Evolutionary conservation across 2,797 vertebrate species (phyloP).

Genomic region (Gobionotothen gibberifrons): DNA sequence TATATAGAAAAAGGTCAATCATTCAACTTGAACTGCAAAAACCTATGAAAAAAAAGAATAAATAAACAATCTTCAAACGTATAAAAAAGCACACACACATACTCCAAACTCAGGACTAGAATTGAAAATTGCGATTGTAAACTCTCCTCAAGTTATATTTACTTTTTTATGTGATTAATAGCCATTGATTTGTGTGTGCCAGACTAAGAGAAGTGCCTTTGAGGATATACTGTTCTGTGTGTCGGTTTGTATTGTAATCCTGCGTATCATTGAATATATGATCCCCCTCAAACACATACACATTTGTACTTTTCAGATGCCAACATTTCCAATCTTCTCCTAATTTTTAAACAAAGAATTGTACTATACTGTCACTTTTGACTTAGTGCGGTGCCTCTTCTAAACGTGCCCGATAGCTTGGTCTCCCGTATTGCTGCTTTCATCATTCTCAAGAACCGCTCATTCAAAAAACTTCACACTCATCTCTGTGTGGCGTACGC

Average conservation of each 20-base stretch:
- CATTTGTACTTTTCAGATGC: conserved; percentile 23
- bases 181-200: conserved; percentile 50
- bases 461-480: background rate
- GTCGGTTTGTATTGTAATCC: conserved; percentile 31
- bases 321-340: conserved; percentile 24
- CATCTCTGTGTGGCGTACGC: too few species aligned
- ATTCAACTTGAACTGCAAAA: background rate
- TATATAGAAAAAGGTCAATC: conserved; percentile 3
- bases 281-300: conserved; percentile 18
- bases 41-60: background rate
- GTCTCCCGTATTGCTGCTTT: background rate
- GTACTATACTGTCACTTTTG: background rate
- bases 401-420: background rate
- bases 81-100: conserved; percentile 11
- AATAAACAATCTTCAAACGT: background rate
- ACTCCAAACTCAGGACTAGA: conserved; percentile 54
- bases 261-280: conserved; percentile 25
- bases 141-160: conserved; percentile 59
- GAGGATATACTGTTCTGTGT: conserved; percentile 31
- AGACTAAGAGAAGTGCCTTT: conserved; percentile 62
- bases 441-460: background rate
- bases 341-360: background rate
- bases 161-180: conserved; percentile 63
- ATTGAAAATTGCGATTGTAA: conserved; percentile 60
- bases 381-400: background rate